Percentiles rank a stretch among this genome's conserved stretches.
These are phyloP conservation scores for Clupea harengus DNA, from an alignment of 2,113 vertebrate species.

Conservation along the genomic window DNA sequence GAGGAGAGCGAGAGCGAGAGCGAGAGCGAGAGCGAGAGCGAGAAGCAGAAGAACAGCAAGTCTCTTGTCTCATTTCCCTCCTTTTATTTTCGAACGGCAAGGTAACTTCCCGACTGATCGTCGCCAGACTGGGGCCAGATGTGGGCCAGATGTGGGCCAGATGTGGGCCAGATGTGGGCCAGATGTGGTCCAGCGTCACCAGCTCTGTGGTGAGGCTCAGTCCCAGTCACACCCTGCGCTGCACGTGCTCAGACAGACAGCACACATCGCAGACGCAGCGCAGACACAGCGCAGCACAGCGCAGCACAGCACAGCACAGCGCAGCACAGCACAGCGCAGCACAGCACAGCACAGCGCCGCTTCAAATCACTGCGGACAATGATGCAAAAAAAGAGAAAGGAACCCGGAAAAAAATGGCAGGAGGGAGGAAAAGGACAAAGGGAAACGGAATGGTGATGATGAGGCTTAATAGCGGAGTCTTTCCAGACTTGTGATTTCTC, in stretches of 20 bases:
- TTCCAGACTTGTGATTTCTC: constrained; percentile 35
- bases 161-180: neutral
- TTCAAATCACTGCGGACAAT: neutral
- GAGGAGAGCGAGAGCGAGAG: neutral
- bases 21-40: neutral
- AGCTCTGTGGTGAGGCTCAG: neutral
- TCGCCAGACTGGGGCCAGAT: neutral
- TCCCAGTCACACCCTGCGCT: constrained; percentile 5
- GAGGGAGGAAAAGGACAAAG: neutral
- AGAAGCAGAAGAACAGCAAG: neutral
- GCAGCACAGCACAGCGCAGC: neutral
- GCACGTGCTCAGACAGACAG: constrained; percentile 1
- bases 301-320: too few relatives aligned
- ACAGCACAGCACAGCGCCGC: neutral
- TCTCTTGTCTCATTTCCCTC: neutral
- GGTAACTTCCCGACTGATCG: neutral
- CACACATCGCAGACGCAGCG: neutral
- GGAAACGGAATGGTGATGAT: constrained; percentile 11
- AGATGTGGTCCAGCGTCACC: too few relatives aligned
- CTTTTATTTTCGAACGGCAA: neutral
- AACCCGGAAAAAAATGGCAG: neutral
- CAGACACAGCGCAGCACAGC: too few relatives aligned
- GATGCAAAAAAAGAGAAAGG: neutral
- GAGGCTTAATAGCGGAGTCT: constrained; percentile 29
- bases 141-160: neutral